A percentile compares a stretch with the other conserved stretches of the same genome.
These are phyloP conservation scores for Sparidentex hasta DNA, from an alignment of 2,797 vertebrate genomes.

Conservation along the genomic window DNA sequence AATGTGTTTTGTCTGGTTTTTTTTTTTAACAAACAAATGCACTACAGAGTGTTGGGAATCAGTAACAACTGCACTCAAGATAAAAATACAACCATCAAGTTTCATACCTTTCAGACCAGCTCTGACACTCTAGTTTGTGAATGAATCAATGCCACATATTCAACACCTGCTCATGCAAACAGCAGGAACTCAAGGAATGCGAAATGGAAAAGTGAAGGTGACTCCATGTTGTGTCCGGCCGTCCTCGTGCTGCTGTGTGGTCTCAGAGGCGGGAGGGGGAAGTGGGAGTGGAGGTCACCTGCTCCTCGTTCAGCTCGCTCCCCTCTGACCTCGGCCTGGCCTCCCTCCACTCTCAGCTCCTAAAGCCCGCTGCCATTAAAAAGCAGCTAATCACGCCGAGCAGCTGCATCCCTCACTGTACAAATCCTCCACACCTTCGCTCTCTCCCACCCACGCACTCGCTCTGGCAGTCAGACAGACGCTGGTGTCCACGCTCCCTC, in stretches of 20 bases:
- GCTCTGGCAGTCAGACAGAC: constrained; percentile 61
- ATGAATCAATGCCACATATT: constrained; percentile 26
- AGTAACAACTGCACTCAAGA: too few relatives aligned
- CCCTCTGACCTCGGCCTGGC: constrained; percentile 58
- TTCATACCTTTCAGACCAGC: too few relatives aligned
- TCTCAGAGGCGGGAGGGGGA: too few relatives aligned
- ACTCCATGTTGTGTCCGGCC: constrained; percentile 33
- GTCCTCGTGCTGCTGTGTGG: constrained; percentile 55
- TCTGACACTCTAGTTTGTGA: constrained; percentile 1
- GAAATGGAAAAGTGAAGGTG: constrained; percentile 30
- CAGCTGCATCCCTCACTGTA: constrained; percentile 79
- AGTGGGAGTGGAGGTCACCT: constrained; percentile 63
- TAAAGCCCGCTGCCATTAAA: constrained; percentile 72
- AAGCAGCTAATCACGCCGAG: constrained; percentile 76
- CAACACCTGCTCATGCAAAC: constrained; percentile 49
- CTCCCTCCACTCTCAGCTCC: constrained; percentile 63
- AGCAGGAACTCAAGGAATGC: constrained; percentile 25
- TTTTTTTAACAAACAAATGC: too few relatives aligned
- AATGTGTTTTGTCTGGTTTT: too few relatives aligned
- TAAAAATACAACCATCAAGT: too few relatives aligned
- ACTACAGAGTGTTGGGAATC: too few relatives aligned
- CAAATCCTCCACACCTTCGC: constrained; percentile 74
- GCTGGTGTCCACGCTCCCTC: constrained; percentile 43
- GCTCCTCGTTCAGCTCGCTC: constrained; percentile 46
- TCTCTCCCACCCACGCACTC: constrained; percentile 64